phyloP scores from a whole-genome alignment of 2,888 invertebrate genomes.

The Phalangium opilio region DNA sequence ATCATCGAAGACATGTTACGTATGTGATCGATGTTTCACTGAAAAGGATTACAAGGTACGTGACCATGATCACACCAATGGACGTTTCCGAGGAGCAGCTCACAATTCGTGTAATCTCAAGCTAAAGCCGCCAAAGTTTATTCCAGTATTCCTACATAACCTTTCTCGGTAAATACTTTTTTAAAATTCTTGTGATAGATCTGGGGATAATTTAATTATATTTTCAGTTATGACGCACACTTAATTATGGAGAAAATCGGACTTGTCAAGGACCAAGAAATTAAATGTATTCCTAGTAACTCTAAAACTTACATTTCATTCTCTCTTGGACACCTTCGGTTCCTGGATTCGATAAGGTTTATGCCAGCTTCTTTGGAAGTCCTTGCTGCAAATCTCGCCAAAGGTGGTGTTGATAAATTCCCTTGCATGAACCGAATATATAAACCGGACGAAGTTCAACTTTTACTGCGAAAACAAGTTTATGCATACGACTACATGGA shows the following conservation, averaged over 20 bases:
- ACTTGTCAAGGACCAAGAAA: not conserved
- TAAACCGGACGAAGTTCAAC: not conserved
- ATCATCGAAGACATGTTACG: not conserved
- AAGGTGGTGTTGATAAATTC: not conserved
- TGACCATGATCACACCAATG: not conserved
- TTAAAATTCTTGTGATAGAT: too few species aligned
- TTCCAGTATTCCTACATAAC: not conserved
- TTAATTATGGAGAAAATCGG: not conserved
- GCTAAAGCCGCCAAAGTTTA: not conserved
- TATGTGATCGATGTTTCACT: not conserved
- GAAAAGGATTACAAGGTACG: not conserved
- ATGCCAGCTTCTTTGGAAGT: slow-evolving; percentile 1
- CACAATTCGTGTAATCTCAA: not conserved
- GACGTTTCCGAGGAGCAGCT: not conserved
- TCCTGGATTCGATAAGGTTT: slow-evolving; percentile 3
- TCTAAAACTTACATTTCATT: not conserved
- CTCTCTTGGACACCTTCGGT: not conserved
- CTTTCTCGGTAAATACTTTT: too few species aligned
- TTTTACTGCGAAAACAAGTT: slow-evolving; percentile 20
- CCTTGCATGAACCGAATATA: not conserved
- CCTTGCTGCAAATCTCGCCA: not conserved
- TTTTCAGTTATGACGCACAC: not conserved
- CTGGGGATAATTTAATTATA: too few species aligned
- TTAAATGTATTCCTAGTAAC: not conserved
- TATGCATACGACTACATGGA: slow-evolving; percentile 25